Evolutionary conservation across 2,113 vertebrate species (phyloP), one percentile per base, ranked within the genome.

Genomic region (Scophthalmus maximus): DNA sequence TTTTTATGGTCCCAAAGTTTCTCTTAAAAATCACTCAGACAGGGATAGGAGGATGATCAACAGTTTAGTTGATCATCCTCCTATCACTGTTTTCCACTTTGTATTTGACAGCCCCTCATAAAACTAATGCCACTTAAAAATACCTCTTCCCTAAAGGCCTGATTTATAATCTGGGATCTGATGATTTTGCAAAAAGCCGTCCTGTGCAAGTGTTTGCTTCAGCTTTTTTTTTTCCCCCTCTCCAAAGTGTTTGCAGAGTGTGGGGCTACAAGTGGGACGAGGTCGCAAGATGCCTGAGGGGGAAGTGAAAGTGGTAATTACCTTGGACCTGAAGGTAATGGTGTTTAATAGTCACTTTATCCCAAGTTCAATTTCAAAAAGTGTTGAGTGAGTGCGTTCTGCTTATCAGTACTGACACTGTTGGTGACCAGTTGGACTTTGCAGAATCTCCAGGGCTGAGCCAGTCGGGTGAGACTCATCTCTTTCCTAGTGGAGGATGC

Each of bases 301-400:
- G 68, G 23, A 40, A 76, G 79, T 76, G 79, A 84, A 84, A 84
- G 80, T 70, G 73, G 63, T 76, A 79, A 85, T 88, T 84, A 79
- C 56, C 68, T 18, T 18, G 57, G 69, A 30, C 71, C 77, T 70
- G 81, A 38, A 58, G 66, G 77, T 82, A 76, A 82, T 68, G 57
- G 30, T 59, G 76, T 72, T 76, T 68, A 75, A 83, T 60, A 69
- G 57, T 71, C 44, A 68, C 55, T 73, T 70, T 78, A 82, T 86
- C 64, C 79, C 5, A 57, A 52, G 69, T 58, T 59, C 58, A 18
- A 71, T 77, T 81, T 71, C 5, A 50, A 68, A n/a, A 81, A 70
- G 65, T 79, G 87, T 81, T 55, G 79, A 68, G 38, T 68, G 66
- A 79, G 82, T 68, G 52, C 25, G 23, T 61, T 59, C 49, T 47